phyloP scores from a whole-genome alignment of 2,888 invertebrate species.

The Melanostoma mellinum region DNA sequence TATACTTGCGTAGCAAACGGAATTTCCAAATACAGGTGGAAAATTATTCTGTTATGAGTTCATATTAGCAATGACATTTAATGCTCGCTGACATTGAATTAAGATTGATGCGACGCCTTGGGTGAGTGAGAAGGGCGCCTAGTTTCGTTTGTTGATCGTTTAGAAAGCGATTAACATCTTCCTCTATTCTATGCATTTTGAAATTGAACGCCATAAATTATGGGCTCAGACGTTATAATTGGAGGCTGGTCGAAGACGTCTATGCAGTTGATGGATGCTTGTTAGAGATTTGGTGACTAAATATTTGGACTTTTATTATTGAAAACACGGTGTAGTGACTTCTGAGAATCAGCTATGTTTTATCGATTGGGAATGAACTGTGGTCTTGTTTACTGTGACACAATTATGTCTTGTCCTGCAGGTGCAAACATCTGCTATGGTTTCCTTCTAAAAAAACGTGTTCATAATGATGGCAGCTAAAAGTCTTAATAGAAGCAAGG shows the following conservation, averaged over 20 bases:
- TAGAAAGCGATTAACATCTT: constrained; percentile 38
- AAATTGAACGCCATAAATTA: constrained; percentile 52
- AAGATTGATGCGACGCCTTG: constrained; percentile 60
- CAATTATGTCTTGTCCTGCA: constrained; percentile 5
- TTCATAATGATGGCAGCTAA: too few species aligned
- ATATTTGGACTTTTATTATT: constrained; percentile 48
- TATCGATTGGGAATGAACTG: constrained; percentile 45
- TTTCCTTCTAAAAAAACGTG: too few species aligned
- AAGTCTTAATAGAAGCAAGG: too few species aligned
- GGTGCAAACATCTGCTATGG: constrained; percentile 1
- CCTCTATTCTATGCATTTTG: constrained; percentile 8
- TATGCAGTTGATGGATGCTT: constrained; percentile 19
- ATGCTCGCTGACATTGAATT: constrained; percentile 62
- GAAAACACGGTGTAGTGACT: constrained; percentile 25
- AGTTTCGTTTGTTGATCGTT: constrained; percentile 26
- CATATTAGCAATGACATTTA: constrained; percentile 65
- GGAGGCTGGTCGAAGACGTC: constrained; percentile 25
- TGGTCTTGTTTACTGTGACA: constrained; percentile 36
- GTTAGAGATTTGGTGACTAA: constrained; percentile 25
- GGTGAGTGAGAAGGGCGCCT: constrained; percentile 33
- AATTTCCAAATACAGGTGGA: constrained; percentile 64
- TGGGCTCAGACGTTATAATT: constrained; percentile 33
- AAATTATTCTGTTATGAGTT: constrained; percentile 57
- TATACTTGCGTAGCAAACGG: constrained; percentile 8
- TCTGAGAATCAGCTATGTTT: constrained; percentile 5